A percentile compares a stretch with the other conserved stretches of the same genome.
phyloP scores from a whole-genome alignment of 2,797 vertebrate genomes.

The Iguana delicatissima region DNA sequence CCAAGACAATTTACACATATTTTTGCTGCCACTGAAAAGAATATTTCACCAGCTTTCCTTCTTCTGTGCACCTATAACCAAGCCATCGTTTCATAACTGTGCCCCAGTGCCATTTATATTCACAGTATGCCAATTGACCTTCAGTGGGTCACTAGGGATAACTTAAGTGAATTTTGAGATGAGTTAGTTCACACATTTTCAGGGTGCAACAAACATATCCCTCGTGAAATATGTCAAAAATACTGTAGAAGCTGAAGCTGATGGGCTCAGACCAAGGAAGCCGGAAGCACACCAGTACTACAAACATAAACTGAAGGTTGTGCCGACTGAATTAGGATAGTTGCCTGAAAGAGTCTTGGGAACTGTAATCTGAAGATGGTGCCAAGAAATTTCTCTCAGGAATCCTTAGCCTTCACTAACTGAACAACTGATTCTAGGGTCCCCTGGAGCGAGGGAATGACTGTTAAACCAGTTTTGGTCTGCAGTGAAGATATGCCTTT shows the following conservation, averaged over 20 bases:
- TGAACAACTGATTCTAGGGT: background rate
- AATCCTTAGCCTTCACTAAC: background rate
- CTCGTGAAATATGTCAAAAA: background rate
- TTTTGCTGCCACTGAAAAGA: constrained; percentile 59
- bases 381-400: background rate
- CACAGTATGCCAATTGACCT: constrained; percentile 51
- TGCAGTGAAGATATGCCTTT: constrained; percentile 7
- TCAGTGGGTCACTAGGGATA: constrained; percentile 58
- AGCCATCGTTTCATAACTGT: constrained; percentile 49
- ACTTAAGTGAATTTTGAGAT: constrained; percentile 59
- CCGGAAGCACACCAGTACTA: background rate
- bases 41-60: constrained; percentile 43
- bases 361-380: background rate
- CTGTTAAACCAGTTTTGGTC: constrained; percentile 16
- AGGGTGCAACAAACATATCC: background rate
- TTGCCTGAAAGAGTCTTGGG: constrained; percentile 1
- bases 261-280: background rate
- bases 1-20: constrained; percentile 26
- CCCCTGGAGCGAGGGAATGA: background rate
- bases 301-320: background rate
- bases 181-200: constrained; percentile 55
- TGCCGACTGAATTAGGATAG: background rate
- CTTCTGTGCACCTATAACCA: constrained; percentile 61
- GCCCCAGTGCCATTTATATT: constrained; percentile 52
- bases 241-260: background rate